These are phyloP conservation scores for Microvelia longipes DNA, from an alignment of 1,140 invertebrate species.

Conservation along the genomic window DNA sequence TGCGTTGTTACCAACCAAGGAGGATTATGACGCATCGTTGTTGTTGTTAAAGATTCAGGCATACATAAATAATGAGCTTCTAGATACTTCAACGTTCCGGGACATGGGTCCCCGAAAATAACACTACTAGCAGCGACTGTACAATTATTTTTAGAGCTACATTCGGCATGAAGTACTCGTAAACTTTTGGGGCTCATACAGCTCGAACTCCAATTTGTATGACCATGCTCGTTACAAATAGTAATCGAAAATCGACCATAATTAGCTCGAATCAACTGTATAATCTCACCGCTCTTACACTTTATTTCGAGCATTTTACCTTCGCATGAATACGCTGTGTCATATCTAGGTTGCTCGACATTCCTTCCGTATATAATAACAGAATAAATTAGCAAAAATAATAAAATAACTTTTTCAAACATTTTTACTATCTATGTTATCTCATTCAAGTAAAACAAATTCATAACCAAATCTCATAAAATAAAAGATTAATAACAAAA, in stretches of 20 bases:
- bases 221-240: slow-evolving; percentile 89
- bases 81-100: slow-evolving; percentile 82
- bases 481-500: too few species aligned
- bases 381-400: neutral
- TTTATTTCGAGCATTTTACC: slow-evolving; percentile 73
- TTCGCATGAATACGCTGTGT: slow-evolving; percentile 86
- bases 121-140: slow-evolving; percentile 69
- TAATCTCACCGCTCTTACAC: slow-evolving; percentile 71
- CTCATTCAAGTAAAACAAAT: neutral
- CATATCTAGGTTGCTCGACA: slow-evolving; percentile 43
- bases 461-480: too few species aligned
- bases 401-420: neutral
- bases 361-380: neutral
- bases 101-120: slow-evolving; percentile 85
- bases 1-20: slow-evolving; percentile 71
- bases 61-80: slow-evolving; percentile 88
- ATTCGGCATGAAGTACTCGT: slow-evolving; percentile 63
- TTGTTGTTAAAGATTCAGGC: slow-evolving; percentile 62
- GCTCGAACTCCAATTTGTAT: slow-evolving; percentile 90
- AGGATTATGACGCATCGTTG: slow-evolving; percentile 65
- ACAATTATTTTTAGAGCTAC: slow-evolving; percentile 73
- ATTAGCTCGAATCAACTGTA: slow-evolving; percentile 83
- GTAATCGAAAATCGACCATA: slow-evolving; percentile 91
- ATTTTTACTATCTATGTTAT: neutral
- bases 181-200: slow-evolving; percentile 77